Conservation (phyloP, 2,113 vertebrate genomes). For the Bubalus kerabau region DNA sequence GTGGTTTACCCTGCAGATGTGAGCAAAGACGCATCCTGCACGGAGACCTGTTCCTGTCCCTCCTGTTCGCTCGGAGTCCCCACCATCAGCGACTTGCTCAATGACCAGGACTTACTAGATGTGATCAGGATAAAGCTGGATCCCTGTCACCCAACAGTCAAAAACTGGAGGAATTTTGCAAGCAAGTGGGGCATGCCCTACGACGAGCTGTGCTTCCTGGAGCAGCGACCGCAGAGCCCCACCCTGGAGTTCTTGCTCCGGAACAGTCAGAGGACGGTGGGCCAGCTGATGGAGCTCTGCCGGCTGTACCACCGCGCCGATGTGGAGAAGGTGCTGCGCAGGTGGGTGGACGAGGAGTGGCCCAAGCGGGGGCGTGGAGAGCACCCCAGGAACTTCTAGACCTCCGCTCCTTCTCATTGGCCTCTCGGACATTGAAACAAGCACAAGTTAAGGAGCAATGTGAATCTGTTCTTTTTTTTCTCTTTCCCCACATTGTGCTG, state of each 20-base stretch:
- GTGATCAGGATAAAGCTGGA: slow-evolving; percentile 94
- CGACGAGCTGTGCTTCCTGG: slow-evolving; percentile 94
- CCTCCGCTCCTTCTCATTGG: neutral
- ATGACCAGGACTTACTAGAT: slow-evolving; percentile 96
- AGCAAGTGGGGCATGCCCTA: slow-evolving; percentile 99
- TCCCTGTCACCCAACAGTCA: slow-evolving; percentile 94
- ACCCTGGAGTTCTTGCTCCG: slow-evolving; percentile 94
- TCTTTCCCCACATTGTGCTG: neutral
- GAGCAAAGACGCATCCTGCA: slow-evolving; percentile 61
- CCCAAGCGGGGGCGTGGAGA: slow-evolving; percentile 86
- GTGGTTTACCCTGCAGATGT: slow-evolving; percentile 66
- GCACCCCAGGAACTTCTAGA: slow-evolving; percentile 78
- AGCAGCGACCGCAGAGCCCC: slow-evolving; percentile 95
- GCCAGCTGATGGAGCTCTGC: slow-evolving; percentile 94
- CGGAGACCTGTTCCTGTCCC: slow-evolving; percentile 76
- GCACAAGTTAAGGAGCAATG: neutral
- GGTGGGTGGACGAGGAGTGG: slow-evolving; percentile 96
- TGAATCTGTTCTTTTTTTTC: neutral
- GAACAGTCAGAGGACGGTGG: slow-evolving; percentile 93
- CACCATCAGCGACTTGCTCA: slow-evolving; percentile 95
- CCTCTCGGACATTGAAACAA: neutral
- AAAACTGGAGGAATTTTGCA: slow-evolving; percentile 99
- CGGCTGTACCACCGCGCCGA: slow-evolving; percentile 93
- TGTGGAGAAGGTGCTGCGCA: slow-evolving; percentile 91
- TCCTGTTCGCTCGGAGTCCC: slow-evolving; percentile 83